These are phyloP conservation scores for Heliconius hermathena DNA, from an alignment of 1,140 invertebrate species.

Conservation along the genomic window DNA sequence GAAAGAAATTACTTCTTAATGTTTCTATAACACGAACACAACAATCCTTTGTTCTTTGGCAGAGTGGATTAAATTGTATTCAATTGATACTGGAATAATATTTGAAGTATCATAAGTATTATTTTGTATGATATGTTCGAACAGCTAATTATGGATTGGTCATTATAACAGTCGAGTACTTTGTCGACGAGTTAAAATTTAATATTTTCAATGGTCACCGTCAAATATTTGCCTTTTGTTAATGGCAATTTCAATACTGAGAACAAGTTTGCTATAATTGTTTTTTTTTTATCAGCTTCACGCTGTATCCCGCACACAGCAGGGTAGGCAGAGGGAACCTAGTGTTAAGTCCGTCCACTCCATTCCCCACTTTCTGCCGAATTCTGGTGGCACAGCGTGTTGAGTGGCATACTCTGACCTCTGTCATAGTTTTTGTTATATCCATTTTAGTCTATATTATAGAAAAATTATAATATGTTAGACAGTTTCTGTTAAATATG, in stretches of 20 bases:
- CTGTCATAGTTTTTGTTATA: too few relatives aligned
- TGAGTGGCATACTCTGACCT: too few relatives aligned
- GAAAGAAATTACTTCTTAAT: too few relatives aligned
- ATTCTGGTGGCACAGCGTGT: too few relatives aligned
- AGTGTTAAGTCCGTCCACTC: too few relatives aligned
- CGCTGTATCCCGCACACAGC: too few relatives aligned
- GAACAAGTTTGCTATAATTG: background rate
- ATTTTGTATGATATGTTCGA: slow-evolving; percentile 6
- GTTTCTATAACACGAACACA: slow-evolving; percentile 13
- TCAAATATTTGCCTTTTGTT: background rate
- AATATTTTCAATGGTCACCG: background rate
- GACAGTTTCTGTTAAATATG: too few relatives aligned
- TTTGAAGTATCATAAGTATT: slow-evolving; percentile 4
- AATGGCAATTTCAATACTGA: background rate
- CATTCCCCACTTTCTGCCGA: too few relatives aligned
- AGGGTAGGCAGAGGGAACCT: too few relatives aligned
- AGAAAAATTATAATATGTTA: background rate
- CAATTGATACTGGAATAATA: slow-evolving; percentile 6
- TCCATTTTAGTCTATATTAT: background rate
- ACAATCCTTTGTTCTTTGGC: slow-evolving; percentile 14
- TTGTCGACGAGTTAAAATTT: background rate
- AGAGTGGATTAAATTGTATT: slow-evolving; percentile 19
- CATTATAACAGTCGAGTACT: slow-evolving; percentile 9
- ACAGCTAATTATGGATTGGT: slow-evolving; percentile 20
- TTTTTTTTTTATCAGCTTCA: too few relatives aligned